Evolutionary conservation across 1,140 invertebrate species (phyloP), one percentile per base, ranked within the genome.

Genomic region (Aphelenchoides avenae): DNA sequence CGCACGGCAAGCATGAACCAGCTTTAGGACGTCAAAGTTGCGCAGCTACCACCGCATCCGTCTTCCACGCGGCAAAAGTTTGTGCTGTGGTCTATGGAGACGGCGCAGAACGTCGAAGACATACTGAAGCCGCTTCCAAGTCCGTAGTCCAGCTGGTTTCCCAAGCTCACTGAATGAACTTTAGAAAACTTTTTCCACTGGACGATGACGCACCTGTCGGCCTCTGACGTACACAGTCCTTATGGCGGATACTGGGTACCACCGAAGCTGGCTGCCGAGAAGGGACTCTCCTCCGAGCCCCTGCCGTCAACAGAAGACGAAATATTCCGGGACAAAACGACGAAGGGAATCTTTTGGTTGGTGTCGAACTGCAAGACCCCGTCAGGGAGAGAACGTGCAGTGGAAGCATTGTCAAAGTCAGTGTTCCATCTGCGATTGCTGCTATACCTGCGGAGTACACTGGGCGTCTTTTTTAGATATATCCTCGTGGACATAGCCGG

Each of bases 301-400:
- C 20, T 63, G n/a, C 27, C 58, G 20, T 55, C 13, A 5, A 46
- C 63, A 47, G 31, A 18, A 5, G 30, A 15, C 13, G 18, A 27
- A 0, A 66, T 66, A 26, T 26, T 66, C n/a, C 20, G 30, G 0
- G 43, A 66, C 31, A 64, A 64, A 31, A 39, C 15, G 11, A 29
- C 22, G 15, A 13, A 37, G 9, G 47, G 37, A 27, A 40, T 58
- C 1, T 40, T 70, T 22, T 67, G 64, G 64, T 31, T 70, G 11
- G 64, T 67, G n/a, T 70, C 66, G 6, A 59, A 70, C 43, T 67
- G 64, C 49, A 18, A 48, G 22, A 62, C 64, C 9, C 15, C 22
- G 5, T 63, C 65, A 18, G 66, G 66, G 31, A 26, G 64, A 18
- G 66, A 67, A 48, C 13, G 42, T 2, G 64, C 66, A 7, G 52